Base-by-base conservation (phyloP, 2,113 vertebrate species). In the Sturnus vulgaris region DNA sequence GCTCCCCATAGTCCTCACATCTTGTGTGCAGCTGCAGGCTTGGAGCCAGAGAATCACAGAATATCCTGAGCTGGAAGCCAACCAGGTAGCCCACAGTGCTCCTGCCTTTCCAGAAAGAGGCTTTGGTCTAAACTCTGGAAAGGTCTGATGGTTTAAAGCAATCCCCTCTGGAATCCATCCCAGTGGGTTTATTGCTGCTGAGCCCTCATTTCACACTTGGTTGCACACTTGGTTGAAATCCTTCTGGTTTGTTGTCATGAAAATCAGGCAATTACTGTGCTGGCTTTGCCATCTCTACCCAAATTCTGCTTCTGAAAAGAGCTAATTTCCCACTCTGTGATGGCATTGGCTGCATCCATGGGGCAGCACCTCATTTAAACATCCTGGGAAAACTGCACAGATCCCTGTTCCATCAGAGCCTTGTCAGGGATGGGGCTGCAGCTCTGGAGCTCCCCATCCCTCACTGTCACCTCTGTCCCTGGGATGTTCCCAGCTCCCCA, bases 261-360 rank as follows among this genome's bases (percentile, higher is more conserved):
- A 88, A 57, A 53, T 66, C 56, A 46, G 47, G 40, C 63, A 30
- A 72, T 78, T 40, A 40, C 30, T 61, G 39, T 11, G 3, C 84
- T 81, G 2, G 42, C 60, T 95, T 82, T 75, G 55, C 78, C 75
- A 33, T 39, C 69, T 70, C 83, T 42, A 7, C 56, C 84, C 73
- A 35, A 33, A 66, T 57, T 77, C 66, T 57, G 40, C 69, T 56
- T 42, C 30, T 52, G 33, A 30, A 35, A 78, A 59, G 39, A 71
- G 23, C 23, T 31, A 0, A 3, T 15, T 46, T 23, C 80, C 56
- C 7, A 5, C 83, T 42, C 55, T 2, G 0, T 13, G 52, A 2
- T 2, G 20, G 24, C 0, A 0, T 22, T 35, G 24, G 55, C 77
- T 50, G 22, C 9, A 2, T 19, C 87, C 40, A 0, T 3, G 8